Conservation (phyloP, 2,113 vertebrate genomes). For the Ammodytes dubius region DNA sequence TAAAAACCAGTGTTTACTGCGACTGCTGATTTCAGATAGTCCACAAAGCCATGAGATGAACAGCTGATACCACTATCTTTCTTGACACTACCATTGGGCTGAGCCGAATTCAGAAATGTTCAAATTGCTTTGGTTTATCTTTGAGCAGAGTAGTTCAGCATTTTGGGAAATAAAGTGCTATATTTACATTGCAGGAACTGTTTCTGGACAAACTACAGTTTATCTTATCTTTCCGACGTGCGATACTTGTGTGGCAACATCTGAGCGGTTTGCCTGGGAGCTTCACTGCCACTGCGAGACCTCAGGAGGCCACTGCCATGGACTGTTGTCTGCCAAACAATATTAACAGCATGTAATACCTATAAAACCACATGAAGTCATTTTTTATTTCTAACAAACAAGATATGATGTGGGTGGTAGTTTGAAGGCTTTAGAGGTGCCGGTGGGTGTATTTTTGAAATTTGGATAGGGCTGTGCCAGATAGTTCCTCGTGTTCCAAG, state of each 20-base stretch:
- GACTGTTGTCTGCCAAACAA: neutral
- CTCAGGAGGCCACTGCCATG: neutral
- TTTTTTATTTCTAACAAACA: neutral
- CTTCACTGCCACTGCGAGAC: neutral
- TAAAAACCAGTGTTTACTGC: neutral
- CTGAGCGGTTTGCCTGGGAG: neutral
- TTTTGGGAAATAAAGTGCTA: neutral
- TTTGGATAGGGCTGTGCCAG: neutral
- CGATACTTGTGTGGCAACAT: neutral
- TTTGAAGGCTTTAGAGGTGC: neutral
- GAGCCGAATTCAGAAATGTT: no score
- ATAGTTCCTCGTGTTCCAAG: neutral
- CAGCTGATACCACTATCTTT: neutral
- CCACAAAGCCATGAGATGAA: neutral
- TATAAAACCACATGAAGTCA: neutral
- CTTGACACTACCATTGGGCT: neutral
- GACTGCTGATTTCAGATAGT: neutral
- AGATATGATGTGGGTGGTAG: neutral
- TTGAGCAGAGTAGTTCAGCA: neutral
- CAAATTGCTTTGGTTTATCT: neutral
- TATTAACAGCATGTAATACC: neutral
- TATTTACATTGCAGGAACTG: neutral
- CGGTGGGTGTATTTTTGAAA: neutral
- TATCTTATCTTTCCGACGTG: no score
- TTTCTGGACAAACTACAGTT: neutral